phyloP scores from a whole-genome alignment of 2,113 vertebrate species.

The Mormoops blainvillei region DNA sequence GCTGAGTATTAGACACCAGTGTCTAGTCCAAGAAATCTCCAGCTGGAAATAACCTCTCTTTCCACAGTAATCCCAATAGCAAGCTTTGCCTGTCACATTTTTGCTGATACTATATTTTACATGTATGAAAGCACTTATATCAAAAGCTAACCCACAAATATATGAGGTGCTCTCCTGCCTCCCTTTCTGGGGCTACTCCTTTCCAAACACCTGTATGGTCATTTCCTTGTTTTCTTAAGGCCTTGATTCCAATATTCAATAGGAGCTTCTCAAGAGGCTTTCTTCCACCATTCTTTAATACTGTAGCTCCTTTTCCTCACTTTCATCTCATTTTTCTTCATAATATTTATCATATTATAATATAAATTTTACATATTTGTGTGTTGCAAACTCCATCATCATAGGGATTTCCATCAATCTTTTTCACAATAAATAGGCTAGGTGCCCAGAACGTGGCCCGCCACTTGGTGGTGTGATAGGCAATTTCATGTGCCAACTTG shows the following conservation, averaged over 20 bases:
- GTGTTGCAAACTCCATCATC: neutral
- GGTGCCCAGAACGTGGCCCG: neutral
- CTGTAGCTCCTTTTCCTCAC: neutral
- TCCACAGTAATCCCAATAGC: neutral
- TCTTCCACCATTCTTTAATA: neutral
- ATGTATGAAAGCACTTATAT: neutral
- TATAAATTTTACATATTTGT: neutral
- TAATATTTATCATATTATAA: neutral
- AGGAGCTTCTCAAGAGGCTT: neutral
- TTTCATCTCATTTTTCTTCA: neutral
- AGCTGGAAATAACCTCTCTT: neutral
- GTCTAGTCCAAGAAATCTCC: neutral
- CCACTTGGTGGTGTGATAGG: neutral
- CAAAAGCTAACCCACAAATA: neutral
- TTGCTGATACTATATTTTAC: neutral
- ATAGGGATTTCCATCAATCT: neutral
- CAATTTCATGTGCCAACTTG: neutral
- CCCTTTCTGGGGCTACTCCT: neutral
- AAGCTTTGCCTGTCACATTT: neutral
- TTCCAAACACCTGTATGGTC: neutral
- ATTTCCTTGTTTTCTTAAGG: neutral
- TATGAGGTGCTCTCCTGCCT: neutral
- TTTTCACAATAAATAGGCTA: neutral
- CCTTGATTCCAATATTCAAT: neutral
- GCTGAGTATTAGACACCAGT: neutral